A percentile compares a stretch with the other conserved stretches of the same genome.
Evolutionary conservation across 2,888 invertebrate species (phyloP).

Genomic region (Microplitis deprimator): DNA sequence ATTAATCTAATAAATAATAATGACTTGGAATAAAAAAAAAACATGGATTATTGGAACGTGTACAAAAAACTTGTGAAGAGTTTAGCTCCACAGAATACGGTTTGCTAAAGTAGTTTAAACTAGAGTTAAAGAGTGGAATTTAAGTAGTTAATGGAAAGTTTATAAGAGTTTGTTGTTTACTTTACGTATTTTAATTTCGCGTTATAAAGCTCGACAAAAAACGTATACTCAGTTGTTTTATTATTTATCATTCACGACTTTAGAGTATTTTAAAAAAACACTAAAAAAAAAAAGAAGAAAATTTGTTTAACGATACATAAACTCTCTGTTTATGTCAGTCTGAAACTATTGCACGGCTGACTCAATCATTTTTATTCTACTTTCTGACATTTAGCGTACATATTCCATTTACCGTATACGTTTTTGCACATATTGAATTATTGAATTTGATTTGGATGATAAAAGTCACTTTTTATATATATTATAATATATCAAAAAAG

Average conservation of each 20-base stretch:
- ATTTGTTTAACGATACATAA: not conserved
- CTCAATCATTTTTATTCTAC: constrained; percentile 15
- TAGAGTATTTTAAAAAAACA: not conserved
- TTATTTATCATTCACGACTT: not conserved
- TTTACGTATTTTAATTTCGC: constrained; percentile 10
- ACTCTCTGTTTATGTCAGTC: not conserved
- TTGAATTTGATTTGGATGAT: not conserved
- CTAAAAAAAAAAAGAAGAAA: not conserved
- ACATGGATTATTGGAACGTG: not conserved
- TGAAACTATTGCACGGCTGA: not conserved
- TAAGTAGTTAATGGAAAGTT: constrained; percentile 24
- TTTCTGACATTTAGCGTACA: constrained; percentile 32
- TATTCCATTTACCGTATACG: not conserved
- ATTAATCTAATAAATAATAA: no score
- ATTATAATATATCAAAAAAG: not conserved
- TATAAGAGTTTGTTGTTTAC: not conserved
- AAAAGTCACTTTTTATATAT: not conserved
- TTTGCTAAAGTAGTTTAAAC: constrained; percentile 23
- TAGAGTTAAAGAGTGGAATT: constrained; percentile 12
- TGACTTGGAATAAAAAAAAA: not conserved
- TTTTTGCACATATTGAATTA: not conserved
- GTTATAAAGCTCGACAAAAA: constrained; percentile 31
- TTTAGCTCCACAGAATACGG: constrained; percentile 16
- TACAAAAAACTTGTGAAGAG: constrained; percentile 13
- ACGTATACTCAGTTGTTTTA: not conserved